A percentile compares a stretch with the other conserved stretches of the same genome.
Evolutionary conservation across 2,113 vertebrate genomes (phyloP).

Genomic region (Myrmecophaga tridactyla): DNA sequence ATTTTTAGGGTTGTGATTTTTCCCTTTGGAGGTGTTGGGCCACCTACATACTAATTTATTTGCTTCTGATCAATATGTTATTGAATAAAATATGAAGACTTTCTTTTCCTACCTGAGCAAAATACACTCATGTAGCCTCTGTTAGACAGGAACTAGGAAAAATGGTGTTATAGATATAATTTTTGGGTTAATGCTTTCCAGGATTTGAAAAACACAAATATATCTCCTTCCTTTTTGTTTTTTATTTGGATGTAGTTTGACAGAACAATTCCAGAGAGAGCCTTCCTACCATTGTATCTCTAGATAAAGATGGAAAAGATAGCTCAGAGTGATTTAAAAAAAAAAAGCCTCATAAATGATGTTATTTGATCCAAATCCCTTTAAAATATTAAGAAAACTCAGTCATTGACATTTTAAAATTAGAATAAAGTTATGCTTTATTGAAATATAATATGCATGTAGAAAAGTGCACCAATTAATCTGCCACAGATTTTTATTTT

Average conservation of each 20-base stretch:
- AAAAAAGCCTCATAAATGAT: neutral
- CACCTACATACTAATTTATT: constrained; percentile 32
- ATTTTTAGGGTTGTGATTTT: neutral
- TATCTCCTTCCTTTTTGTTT: neutral
- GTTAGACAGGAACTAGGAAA: neutral
- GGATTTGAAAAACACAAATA: neutral
- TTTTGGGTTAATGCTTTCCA: neutral
- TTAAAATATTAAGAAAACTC: constrained; percentile 36
- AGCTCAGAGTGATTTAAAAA: neutral
- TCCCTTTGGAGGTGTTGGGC: neutral
- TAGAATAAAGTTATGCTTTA: neutral
- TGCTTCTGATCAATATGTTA: constrained; percentile 4
- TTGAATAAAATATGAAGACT: neutral
- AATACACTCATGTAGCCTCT: neutral
- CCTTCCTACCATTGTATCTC: constrained; percentile 21
- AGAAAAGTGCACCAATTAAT: neutral
- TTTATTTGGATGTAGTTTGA: constrained; percentile 1
- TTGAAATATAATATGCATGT: neutral
- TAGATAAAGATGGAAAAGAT: constrained; percentile 27
- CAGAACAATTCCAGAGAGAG: neutral
- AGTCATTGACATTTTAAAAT: neutral
- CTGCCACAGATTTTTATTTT: constrained; percentile 36
- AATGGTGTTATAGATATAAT: neutral
- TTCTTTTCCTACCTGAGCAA: neutral
- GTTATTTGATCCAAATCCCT: constrained; percentile 1